A percentile compares a stretch with the other conserved stretches of the same genome.
Evolutionary conservation across 2,797 vertebrate species (phyloP).

Genomic region (Taeniopygia guttata): DNA sequence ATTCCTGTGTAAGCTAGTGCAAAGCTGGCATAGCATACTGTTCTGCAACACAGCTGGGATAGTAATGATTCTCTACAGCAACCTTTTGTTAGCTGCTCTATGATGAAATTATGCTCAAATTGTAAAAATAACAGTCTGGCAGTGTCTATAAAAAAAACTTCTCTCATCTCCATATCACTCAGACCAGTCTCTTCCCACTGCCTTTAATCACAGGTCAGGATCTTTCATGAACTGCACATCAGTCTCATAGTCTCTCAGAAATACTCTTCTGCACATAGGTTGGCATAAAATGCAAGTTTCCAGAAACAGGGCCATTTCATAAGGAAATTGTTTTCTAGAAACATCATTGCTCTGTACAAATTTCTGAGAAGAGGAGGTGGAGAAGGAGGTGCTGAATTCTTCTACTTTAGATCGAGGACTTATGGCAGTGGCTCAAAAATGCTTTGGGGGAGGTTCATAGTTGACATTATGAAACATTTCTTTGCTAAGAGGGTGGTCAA

Average conservation of each 20-base stretch:
- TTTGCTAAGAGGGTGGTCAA: fast-evolving
- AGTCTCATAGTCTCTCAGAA: neutral
- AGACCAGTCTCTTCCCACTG: neutral
- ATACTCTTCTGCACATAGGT: fast-evolving
- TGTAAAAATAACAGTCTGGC: neutral
- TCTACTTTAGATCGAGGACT: fast-evolving
- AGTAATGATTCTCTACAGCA: neutral
- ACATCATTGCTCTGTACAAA: neutral
- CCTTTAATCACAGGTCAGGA: neutral
- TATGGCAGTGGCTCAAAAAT: neutral
- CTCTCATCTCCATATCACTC: neutral
- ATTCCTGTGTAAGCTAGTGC: neutral
- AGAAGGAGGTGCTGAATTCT: neutral
- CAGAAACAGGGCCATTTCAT: neutral
- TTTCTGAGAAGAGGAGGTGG: neutral
- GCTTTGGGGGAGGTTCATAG: neutral
- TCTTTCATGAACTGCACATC: neutral
- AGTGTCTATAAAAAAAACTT: neutral
- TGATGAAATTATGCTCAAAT: neutral
- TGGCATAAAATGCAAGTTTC: neutral
- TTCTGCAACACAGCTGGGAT: neutral
- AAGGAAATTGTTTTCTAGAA: neutral
- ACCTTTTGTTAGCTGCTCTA: neutral
- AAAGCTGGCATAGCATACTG: neutral
- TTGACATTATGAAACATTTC: neutral